phyloP scores from a whole-genome alignment of 1,140 invertebrate genomes.

The Grapholita molesta region DNA sequence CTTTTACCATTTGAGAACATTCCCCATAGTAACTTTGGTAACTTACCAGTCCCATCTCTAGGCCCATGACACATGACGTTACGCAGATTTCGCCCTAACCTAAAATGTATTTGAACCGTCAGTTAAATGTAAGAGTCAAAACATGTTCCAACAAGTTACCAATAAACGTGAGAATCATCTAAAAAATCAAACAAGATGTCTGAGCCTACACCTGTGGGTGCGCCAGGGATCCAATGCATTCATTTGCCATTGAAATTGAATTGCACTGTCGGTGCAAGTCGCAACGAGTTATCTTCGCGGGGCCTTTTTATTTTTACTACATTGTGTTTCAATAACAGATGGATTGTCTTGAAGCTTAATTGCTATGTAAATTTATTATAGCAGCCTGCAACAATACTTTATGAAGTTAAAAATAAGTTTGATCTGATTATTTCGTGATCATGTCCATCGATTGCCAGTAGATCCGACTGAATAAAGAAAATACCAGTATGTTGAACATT shows the following conservation, averaged over 20 bases:
- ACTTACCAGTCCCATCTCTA: too few relatives aligned
- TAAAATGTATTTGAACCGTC: too few relatives aligned
- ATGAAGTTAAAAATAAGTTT: not conserved
- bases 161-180: slow-evolving; percentile 3
- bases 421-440: too few relatives aligned
- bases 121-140: too few relatives aligned
- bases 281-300: not conserved
- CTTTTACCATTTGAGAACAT: too few relatives aligned
- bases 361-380: not conserved
- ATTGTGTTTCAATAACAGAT: not conserved
- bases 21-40: too few relatives aligned
- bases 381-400: not conserved
- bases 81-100: too few relatives aligned
- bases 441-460: too few relatives aligned
- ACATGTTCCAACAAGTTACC: not conserved
- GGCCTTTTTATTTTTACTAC: not conserved
- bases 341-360: not conserved
- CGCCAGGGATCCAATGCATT: not conserved
- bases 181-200: not conserved
- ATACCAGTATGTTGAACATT: too few relatives aligned
- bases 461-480: too few relatives aligned
- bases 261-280: not conserved
- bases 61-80: too few relatives aligned
- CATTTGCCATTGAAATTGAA: slow-evolving; percentile 10
- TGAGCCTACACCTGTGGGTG: slow-evolving; percentile 8